phyloP scores from a whole-genome alignment of 2,797 vertebrate species.

The Anisognathus igniventris region DNA sequence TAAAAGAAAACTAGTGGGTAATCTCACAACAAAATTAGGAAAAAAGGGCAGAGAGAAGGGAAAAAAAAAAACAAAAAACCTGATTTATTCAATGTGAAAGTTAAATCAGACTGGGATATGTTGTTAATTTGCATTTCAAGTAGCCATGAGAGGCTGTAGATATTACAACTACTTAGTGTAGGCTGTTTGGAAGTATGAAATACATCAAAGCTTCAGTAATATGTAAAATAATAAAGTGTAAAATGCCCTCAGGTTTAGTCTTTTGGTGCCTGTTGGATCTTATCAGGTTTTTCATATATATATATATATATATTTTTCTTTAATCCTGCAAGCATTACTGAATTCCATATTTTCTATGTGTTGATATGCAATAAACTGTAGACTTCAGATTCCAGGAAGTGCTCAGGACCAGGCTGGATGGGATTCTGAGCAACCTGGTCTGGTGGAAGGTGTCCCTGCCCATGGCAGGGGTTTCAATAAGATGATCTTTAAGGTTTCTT shows the following conservation, averaged over 20 bases:
- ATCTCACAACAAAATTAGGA: background rate
- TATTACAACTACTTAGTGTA: background rate
- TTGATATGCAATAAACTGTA: background rate
- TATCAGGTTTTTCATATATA: background rate
- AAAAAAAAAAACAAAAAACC: background rate
- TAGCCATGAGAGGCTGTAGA: background rate
- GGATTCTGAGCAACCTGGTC: background rate
- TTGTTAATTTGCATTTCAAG: constrained; percentile 45
- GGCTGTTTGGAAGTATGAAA: background rate
- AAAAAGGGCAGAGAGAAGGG: constrained; percentile 13
- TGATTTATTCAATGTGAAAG: background rate
- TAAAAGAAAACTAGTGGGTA: constrained; percentile 40
- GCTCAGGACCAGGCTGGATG: background rate
- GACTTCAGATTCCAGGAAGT: background rate
- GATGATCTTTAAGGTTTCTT: background rate
- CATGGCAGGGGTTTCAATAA: background rate
- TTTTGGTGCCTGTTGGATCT: background rate
- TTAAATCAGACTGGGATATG: background rate
- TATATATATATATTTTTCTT: background rate
- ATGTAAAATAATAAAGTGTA: background rate
- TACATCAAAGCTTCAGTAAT: background rate
- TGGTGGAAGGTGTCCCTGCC: background rate
- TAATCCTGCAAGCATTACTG: background rate
- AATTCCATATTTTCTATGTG: background rate
- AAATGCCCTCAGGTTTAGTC: background rate